phyloP scores from a whole-genome alignment of 2,888 invertebrate species.

The Dasypolia templi region DNA sequence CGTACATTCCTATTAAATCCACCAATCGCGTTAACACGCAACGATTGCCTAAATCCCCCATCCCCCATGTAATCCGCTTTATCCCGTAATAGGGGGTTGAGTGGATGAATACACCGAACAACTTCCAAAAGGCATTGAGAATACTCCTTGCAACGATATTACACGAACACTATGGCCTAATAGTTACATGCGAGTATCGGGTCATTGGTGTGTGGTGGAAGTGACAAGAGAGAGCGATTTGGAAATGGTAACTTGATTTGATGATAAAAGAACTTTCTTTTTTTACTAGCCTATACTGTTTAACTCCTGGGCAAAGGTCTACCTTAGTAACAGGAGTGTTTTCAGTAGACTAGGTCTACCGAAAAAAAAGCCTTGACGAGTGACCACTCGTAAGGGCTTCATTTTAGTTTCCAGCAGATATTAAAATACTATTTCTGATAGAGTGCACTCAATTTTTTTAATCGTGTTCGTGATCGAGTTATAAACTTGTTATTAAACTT shows the following conservation, averaged over 20 bases:
- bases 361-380: too few relatives aligned
- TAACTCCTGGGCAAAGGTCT: too few relatives aligned
- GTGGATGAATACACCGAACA: conserved; percentile 52
- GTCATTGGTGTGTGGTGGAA: conserved; percentile 27
- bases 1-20: conserved; percentile 33
- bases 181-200: conserved; percentile 58
- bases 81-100: conserved; percentile 48
- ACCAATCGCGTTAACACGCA: conserved; percentile 35
- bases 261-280: too few relatives aligned
- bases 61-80: conserved; percentile 52
- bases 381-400: too few relatives aligned
- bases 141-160: conserved; percentile 56
- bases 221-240: conserved; percentile 23
- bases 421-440: too few relatives aligned
- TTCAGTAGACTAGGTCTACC: too few relatives aligned
- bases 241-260: neutral
- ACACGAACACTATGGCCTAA: conserved; percentile 55
- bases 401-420: too few relatives aligned
- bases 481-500: conserved; percentile 12
- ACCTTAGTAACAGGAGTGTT: too few relatives aligned
- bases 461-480: neutral
- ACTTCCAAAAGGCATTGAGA: conserved; percentile 61
- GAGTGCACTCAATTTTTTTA: neutral
- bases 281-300: too few relatives aligned
- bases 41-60: conserved; percentile 39